Percentiles rank a stretch among this genome's conserved stretches.
These are phyloP conservation scores for Urocyon cinereoargenteus DNA, from an alignment of 2,797 vertebrate genomes.

Conservation along the genomic window DNA sequence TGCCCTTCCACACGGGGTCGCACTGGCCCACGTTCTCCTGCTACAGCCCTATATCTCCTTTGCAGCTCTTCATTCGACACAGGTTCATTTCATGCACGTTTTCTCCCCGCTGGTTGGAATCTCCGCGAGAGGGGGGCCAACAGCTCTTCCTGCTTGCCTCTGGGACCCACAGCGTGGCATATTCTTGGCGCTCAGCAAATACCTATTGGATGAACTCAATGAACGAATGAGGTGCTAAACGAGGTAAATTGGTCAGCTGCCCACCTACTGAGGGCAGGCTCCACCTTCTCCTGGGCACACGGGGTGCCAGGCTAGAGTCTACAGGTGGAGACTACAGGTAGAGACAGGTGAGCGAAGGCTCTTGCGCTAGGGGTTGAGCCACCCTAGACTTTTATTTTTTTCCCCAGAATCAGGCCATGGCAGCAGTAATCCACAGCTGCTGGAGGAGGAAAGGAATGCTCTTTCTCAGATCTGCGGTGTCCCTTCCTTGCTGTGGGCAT, in stretches of 20 bases:
- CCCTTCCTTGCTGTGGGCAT: not conserved
- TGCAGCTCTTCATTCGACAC: not conserved
- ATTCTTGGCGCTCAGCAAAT: not conserved
- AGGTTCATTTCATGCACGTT: not conserved
- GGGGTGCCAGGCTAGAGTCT: not conserved
- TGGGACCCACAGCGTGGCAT: not conserved
- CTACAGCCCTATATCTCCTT: not conserved
- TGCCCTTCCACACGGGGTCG: not conserved
- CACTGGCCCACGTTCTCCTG: not conserved
- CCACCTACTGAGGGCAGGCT: not conserved
- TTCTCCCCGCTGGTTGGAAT: not conserved
- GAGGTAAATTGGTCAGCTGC: not conserved
- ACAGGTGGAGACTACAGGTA: not conserved
- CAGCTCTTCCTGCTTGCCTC: not conserved
- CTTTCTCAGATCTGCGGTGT: not conserved
- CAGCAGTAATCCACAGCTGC: not conserved
- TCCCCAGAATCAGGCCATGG: not conserved
- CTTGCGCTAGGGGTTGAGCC: not conserved
- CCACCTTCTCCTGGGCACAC: not conserved
- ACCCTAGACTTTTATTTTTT: rapidly evolving
- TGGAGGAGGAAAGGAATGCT: not conserved
- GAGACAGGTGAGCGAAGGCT: not conserved
- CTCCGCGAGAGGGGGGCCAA: not conserved
- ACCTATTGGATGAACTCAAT: not conserved
- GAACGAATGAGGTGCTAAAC: not conserved